phyloP scores from a whole-genome alignment of 2,797 vertebrate species.

The Enteromius argenteus region DNA sequence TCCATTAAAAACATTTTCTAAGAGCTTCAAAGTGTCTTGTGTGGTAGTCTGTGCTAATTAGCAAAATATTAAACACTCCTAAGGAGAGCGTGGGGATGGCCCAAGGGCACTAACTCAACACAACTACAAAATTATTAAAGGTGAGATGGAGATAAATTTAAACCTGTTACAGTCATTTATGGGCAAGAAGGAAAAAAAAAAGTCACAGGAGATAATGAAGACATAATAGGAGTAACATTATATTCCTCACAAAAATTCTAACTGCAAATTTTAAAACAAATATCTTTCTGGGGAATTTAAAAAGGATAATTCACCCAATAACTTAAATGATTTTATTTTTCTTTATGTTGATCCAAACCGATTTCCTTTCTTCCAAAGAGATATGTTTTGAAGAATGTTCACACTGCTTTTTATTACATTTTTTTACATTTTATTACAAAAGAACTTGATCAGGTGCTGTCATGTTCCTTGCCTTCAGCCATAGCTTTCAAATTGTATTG shows the following conservation, averaged over 20 bases:
- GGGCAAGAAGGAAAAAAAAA: slow-evolving; percentile 27
- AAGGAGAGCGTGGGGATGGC: slow-evolving; percentile 43
- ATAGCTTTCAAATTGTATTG: background rate
- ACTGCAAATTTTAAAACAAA: background rate
- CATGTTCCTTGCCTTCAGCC: background rate
- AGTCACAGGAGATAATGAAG: slow-evolving; percentile 6
- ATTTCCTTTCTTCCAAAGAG: background rate
- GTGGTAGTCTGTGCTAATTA: slow-evolving; percentile 40
- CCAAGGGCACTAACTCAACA: slow-evolving; percentile 41
- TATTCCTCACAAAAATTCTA: background rate
- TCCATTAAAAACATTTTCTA: slow-evolving; percentile 12
- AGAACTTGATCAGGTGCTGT: background rate
- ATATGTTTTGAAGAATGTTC: background rate
- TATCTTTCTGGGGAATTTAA: background rate
- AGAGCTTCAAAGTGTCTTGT: slow-evolving; percentile 35
- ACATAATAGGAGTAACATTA: background rate
- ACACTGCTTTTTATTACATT: background rate
- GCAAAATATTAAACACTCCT: slow-evolving; percentile 20
- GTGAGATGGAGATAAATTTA: background rate
- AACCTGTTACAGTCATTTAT: slow-evolving; percentile 32
- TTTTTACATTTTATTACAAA: background rate
- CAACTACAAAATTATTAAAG: slow-evolving; percentile 41
- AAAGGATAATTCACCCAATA: background rate
- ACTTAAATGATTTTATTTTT: background rate
- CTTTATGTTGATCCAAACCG: background rate